These are phyloP conservation scores for Pseudochirops cupreus DNA, from an alignment of 2,797 vertebrate species.

Conservation along the genomic window DNA sequence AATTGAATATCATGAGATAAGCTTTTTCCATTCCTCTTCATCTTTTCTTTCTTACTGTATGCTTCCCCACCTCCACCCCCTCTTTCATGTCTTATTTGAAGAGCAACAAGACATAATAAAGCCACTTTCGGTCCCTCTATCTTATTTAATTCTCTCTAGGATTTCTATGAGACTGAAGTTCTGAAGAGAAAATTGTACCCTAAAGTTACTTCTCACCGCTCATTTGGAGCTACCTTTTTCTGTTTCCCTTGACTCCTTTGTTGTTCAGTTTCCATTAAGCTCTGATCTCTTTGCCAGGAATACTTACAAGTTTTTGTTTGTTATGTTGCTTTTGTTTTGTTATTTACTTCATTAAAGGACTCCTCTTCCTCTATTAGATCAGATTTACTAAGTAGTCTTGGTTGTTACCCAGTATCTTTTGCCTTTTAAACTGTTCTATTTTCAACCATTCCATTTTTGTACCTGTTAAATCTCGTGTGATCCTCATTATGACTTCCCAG, in stretches of 20 bases:
- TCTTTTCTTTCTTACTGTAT: neutral
- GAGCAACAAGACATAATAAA: neutral
- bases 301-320: neutral
- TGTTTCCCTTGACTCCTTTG: neutral
- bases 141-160: neutral
- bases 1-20: neutral
- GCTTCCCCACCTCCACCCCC: neutral
- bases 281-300: neutral
- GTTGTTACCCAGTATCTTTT: neutral
- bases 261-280: neutral
- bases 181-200: neutral
- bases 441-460: neutral
- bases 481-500: neutral
- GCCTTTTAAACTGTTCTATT: neutral
- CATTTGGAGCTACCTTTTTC: neutral
- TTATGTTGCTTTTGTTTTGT: no score
- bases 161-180: neutral
- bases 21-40: neutral
- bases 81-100: neutral
- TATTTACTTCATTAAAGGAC: neutral
- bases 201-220: neutral
- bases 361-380: neutral
- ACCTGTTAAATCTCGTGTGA: neutral
- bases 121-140: neutral
- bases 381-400: neutral